These are phyloP conservation scores for Hemiscyllium ocellatum DNA, from an alignment of 2,113 vertebrate species.

Conservation along the genomic window DNA sequence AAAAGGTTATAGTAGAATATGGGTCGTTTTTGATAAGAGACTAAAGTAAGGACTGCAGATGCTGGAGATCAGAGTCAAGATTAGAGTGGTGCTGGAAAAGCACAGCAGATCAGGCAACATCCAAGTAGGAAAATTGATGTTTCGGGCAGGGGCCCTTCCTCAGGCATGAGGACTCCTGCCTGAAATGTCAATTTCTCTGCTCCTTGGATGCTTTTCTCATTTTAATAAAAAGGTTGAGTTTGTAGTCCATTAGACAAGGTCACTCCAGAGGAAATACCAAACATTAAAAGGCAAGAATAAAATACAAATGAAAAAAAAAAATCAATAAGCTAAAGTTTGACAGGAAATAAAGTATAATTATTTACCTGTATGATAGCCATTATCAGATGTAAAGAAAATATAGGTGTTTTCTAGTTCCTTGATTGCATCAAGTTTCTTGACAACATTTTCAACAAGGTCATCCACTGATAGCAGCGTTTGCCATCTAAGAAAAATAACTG, in stretches of 20 bases:
- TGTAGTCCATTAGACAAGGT: neutral
- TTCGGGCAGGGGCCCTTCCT: too few relatives aligned
- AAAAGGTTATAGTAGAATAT: neutral
- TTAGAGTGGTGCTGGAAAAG: too few relatives aligned
- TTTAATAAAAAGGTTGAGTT: too few relatives aligned
- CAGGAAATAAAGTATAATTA: neutral
- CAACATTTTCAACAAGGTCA: constrained; percentile 83
- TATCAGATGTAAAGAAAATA: constrained; percentile 92
- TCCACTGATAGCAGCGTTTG: constrained; percentile 92
- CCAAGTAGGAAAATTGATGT: too few relatives aligned
- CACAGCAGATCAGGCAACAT: too few relatives aligned
- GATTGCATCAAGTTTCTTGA: constrained; percentile 70
- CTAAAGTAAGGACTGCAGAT: too few relatives aligned
- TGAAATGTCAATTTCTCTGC: too few relatives aligned
- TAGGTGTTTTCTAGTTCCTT: constrained; percentile 83
- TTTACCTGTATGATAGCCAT: constrained; percentile 90
- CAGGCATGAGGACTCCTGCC: too few relatives aligned
- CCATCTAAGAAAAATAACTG: constrained; percentile 65
- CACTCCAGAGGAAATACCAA: neutral
- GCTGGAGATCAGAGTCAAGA: too few relatives aligned
- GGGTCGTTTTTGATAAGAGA: neutral
- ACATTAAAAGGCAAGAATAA: neutral
- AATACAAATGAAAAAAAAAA: neutral
- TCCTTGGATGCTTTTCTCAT: too few relatives aligned
- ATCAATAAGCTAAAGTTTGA: neutral